These are phyloP conservation scores for Megaceryle maxima DNA, from an alignment of 2,113 vertebrate species.

Conservation along the genomic window DNA sequence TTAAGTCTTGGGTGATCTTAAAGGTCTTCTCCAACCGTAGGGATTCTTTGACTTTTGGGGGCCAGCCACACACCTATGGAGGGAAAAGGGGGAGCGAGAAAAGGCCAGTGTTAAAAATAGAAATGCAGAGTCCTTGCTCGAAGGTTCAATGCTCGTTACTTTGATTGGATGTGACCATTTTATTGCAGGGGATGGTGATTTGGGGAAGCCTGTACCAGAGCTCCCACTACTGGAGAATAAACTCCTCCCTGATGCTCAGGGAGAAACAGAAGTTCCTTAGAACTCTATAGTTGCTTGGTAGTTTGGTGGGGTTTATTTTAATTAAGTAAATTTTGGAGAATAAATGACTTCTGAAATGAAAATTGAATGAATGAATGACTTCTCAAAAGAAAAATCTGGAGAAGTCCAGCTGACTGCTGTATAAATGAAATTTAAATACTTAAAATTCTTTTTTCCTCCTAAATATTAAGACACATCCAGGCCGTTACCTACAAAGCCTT, in stretches of 20 bases:
- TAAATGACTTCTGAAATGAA: background rate
- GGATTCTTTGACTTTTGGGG: background rate
- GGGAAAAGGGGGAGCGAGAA: background rate
- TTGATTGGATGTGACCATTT: background rate
- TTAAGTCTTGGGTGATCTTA: too few species aligned
- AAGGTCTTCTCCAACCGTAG: too few species aligned
- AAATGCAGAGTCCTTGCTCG: accelerated
- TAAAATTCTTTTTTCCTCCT: background rate
- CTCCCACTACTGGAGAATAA: conserved; percentile 52
- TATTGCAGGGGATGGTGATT: background rate
- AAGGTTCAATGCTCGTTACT: background rate
- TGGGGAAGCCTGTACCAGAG: conserved; percentile 25
- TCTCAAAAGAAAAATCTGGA: background rate
- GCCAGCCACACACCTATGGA: background rate
- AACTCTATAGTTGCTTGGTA: background rate
- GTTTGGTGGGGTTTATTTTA: background rate
- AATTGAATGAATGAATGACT: background rate
- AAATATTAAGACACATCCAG: background rate
- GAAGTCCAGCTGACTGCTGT: background rate
- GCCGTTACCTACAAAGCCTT: background rate
- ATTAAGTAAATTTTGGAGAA: background rate
- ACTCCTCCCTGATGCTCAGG: background rate
- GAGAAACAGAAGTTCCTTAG: background rate
- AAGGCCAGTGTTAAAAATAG: background rate
- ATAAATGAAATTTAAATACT: background rate